phyloP scores from a whole-genome alignment of 2,797 vertebrate species.

The Heteromormyrus szaboi region DNA sequence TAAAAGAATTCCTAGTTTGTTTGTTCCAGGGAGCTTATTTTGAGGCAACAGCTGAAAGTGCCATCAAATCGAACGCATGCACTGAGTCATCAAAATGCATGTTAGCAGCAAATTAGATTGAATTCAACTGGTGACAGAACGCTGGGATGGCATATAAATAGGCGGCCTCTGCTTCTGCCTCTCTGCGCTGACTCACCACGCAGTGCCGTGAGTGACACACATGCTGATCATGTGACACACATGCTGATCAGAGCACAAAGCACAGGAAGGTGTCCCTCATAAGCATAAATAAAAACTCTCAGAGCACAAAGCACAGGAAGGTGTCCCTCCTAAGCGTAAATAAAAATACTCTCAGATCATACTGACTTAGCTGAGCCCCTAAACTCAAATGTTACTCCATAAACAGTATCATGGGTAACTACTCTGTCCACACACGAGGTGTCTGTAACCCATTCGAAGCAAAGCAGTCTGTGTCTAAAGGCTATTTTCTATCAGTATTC shows the following conservation, averaged over 20 bases:
- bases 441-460: background rate
- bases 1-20: background rate
- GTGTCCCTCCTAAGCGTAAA: background rate
- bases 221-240: background rate
- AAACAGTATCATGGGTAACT: background rate
- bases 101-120: conserved; percentile 2
- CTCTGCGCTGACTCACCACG: background rate
- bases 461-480: background rate
- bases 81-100: conserved; percentile 9
- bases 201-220: background rate
- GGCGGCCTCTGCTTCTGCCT: background rate
- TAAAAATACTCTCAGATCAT: background rate
- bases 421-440: background rate
- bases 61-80: background rate
- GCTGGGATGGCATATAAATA: background rate
- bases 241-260: background rate
- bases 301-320: background rate
- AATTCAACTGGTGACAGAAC: background rate
- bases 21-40: background rate
- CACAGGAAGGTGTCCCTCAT: background rate
- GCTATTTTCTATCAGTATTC: background rate
- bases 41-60: background rate
- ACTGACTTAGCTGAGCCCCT: background rate
- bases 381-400: background rate
- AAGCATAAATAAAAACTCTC: background rate